Conservation (phyloP, 2,113 vertebrate species). For the Etheostoma cragini region DNA sequence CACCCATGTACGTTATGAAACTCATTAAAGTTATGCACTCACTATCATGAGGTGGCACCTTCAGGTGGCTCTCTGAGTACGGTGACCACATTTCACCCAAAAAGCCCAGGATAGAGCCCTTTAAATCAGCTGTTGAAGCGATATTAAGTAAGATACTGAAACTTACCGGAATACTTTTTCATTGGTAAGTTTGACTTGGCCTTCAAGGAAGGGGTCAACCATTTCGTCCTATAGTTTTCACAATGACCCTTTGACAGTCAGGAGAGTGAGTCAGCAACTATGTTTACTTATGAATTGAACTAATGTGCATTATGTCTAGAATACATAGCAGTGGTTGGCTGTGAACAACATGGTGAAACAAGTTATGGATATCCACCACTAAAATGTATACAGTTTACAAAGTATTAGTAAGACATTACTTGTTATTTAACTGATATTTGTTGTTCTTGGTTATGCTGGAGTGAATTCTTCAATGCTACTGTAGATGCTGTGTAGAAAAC, state of each 20-base stretch:
- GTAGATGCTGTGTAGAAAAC: neutral
- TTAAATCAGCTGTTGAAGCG: neutral
- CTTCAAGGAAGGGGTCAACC: neutral
- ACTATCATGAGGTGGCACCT: conserved; percentile 2
- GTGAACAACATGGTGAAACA: conserved; percentile 3
- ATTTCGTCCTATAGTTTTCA: neutral
- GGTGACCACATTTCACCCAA: neutral
- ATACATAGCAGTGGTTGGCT: neutral
- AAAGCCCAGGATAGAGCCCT: neutral
- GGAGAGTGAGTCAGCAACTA: neutral
- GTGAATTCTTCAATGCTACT: neutral
- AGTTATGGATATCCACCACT: neutral
- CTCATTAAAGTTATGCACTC: too few relatives aligned
- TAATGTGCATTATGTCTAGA: neutral
- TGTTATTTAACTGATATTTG: neutral
- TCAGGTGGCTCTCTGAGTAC: neutral
- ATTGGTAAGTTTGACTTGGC: neutral
- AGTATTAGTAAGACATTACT: neutral
- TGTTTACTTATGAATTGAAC: neutral
- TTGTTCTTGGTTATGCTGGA: neutral
- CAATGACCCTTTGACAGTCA: neutral
- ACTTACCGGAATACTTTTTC: neutral
- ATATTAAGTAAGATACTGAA: neutral
- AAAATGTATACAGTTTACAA: neutral
- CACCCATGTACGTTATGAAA: conserved; percentile 51